Conservation (phyloP, 2,888 invertebrate genomes). For the Margaritifera margaritifera region DNA sequence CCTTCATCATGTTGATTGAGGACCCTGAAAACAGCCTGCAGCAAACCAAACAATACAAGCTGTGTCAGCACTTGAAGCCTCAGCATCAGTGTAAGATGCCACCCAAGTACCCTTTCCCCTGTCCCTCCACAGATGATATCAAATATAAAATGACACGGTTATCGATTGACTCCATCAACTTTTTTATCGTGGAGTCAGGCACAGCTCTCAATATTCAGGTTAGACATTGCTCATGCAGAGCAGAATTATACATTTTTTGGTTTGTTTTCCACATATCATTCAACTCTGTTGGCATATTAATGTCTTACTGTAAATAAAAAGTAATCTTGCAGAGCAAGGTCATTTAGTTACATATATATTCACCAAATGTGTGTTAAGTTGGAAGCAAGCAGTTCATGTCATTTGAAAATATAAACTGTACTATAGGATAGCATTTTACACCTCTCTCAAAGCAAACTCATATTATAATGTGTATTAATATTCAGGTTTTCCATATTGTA, state of each 20-base stretch:
- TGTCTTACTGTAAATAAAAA: too few species aligned
- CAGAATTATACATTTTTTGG: not conserved
- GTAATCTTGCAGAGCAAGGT: not conserved
- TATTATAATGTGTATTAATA: not conserved
- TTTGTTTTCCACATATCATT: too few species aligned
- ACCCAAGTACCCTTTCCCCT: slow-evolving; percentile 77
- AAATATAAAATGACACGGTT: slow-evolving; percentile 93
- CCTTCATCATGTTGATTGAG: slow-evolving; percentile 86
- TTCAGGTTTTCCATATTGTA: not conserved
- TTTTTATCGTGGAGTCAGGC: slow-evolving; percentile 91
- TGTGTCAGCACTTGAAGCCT: slow-evolving; percentile 75
- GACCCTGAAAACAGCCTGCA: slow-evolving; percentile 93
- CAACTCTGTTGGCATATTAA: too few species aligned
- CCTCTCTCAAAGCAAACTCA: too few species aligned
- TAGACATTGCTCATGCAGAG: slow-evolving; percentile 22
- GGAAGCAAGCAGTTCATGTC: too few species aligned
- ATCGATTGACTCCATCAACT: slow-evolving; percentile 78
- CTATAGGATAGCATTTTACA: too few species aligned
- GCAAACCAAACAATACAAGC: slow-evolving; percentile 81
- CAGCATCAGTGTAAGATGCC: slow-evolving; percentile 78
- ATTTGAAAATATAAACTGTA: not conserved
- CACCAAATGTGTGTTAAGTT: not conserved
- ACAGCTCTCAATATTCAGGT: slow-evolving; percentile 90
- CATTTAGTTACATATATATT: slow-evolving; percentile 2
- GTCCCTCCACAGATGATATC: slow-evolving; percentile 87